Evolutionary conservation across 2,888 invertebrate genomes (phyloP).

Genomic region (Diabrotica balteata): DNA sequence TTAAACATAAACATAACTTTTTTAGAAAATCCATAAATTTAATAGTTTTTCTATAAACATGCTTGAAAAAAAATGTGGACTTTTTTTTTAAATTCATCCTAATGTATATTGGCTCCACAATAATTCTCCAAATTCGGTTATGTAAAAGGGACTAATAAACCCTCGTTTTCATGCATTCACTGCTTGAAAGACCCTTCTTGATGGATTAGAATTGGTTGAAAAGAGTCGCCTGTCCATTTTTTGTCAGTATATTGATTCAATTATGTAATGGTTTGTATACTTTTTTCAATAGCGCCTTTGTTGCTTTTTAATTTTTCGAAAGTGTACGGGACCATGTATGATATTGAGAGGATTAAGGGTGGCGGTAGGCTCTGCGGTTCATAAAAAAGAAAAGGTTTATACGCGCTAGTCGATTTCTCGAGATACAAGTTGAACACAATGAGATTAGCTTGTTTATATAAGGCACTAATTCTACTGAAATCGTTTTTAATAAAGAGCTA

Average conservation of each 20-base stretch:
- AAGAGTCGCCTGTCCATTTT: constrained; percentile 30
- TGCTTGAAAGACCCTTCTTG: constrained; percentile 24
- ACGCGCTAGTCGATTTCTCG: background rate
- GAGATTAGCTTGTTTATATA: too few species aligned
- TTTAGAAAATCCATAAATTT: too few species aligned
- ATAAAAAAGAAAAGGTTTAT: background rate
- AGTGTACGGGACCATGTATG: constrained; percentile 12
- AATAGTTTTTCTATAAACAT: too few species aligned
- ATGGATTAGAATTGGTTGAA: constrained; percentile 28
- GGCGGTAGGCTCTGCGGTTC: background rate
- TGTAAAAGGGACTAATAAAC: constrained; percentile 23
- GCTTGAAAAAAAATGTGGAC: too few species aligned
- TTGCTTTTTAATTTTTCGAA: constrained; percentile 21
- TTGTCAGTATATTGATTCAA: constrained; percentile 27
- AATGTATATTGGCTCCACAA: background rate
- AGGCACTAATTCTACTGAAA: too few species aligned
- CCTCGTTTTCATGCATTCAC: constrained; percentile 25
- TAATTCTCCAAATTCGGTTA: constrained; percentile 16
- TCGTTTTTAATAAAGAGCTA: too few species aligned
- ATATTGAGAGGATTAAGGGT: constrained; percentile 9
- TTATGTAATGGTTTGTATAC: constrained; percentile 24
- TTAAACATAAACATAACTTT: too few species aligned
- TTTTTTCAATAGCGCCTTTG: constrained; percentile 9
- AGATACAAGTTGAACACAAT: too few species aligned
- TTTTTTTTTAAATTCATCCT: too few species aligned